These are phyloP conservation scores for Epinotia ramella DNA, from an alignment of 2,888 invertebrate genomes.

Conservation along the genomic window DNA sequence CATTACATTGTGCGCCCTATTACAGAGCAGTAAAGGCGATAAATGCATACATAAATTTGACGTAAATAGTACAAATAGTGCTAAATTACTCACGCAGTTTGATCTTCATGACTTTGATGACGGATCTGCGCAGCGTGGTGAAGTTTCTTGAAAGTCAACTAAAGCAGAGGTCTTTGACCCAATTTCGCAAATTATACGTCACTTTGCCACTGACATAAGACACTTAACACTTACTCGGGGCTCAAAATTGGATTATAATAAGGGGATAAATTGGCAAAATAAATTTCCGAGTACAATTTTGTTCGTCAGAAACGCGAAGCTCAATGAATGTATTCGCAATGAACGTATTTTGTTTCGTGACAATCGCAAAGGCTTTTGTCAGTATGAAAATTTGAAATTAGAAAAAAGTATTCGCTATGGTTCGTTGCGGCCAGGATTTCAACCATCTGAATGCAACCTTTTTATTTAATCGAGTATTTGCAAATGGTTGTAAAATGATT, in stretches of 20 bases:
- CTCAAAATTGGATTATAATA: constrained; percentile 20
- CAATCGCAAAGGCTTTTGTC: constrained; percentile 37
- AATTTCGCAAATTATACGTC: constrained; percentile 40
- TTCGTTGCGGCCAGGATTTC: constrained; percentile 16
- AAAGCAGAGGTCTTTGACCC: constrained; percentile 43
- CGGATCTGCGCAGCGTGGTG: constrained; percentile 80
- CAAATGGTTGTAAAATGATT: constrained; percentile 4
- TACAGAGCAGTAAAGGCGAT: background rate
- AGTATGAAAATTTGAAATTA: constrained; percentile 42
- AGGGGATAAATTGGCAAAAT: constrained; percentile 17
- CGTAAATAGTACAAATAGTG: constrained; percentile 1
- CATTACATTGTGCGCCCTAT: background rate
- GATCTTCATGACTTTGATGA: constrained; percentile 84
- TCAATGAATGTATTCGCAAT: constrained; percentile 29
- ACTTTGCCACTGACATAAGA: constrained; percentile 45
- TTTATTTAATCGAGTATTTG: background rate
- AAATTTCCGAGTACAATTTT: constrained; percentile 18
- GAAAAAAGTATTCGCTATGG: constrained; percentile 42
- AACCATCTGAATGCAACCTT: constrained; percentile 3
- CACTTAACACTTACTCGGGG: constrained; percentile 39
- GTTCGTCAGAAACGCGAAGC: constrained; percentile 7
- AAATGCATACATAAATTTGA: background rate
- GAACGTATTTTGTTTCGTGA: constrained; percentile 42
- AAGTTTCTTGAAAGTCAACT: constrained; percentile 60
- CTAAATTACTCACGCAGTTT: constrained; percentile 76